A percentile compares a stretch with the other conserved stretches of the same genome.
Conservation (phyloP, 2,113 vertebrate genomes). For the Motacilla tschutschensis region DNA sequence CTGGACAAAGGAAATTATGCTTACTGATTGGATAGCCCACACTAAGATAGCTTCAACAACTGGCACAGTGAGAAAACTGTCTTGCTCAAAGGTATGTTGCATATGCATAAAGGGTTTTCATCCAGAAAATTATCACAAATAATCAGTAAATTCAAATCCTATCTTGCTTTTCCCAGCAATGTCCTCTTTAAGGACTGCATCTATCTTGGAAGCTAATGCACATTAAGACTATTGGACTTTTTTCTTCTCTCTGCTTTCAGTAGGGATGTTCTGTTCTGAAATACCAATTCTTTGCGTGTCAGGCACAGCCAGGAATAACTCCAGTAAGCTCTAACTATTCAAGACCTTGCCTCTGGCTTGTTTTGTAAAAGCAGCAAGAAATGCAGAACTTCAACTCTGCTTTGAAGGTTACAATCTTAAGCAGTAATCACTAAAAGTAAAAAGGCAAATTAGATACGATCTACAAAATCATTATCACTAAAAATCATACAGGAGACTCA, state of each 20-base stretch:
- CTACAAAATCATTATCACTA: background rate
- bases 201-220: background rate
- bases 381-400: background rate
- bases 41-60: background rate
- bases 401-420: background rate
- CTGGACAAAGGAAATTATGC: background rate
- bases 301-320: constrained; percentile 28
- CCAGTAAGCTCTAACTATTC: constrained; percentile 29
- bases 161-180: background rate
- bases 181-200: background rate
- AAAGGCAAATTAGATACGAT: background rate
- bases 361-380: constrained; percentile 31
- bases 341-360: constrained; percentile 4
- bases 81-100: background rate
- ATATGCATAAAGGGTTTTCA: background rate
- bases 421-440: background rate
- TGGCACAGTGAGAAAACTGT: background rate
- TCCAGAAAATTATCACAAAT: background rate
- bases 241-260: constrained; percentile 1
- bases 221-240: background rate
- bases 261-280: constrained; percentile 34
- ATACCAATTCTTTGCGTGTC: constrained; percentile 1
- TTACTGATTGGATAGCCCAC: background rate
- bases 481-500: background rate
- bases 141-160: background rate